phyloP scores from a whole-genome alignment of 2,888 invertebrate species.

The Digitonthophagus gazella region DNA sequence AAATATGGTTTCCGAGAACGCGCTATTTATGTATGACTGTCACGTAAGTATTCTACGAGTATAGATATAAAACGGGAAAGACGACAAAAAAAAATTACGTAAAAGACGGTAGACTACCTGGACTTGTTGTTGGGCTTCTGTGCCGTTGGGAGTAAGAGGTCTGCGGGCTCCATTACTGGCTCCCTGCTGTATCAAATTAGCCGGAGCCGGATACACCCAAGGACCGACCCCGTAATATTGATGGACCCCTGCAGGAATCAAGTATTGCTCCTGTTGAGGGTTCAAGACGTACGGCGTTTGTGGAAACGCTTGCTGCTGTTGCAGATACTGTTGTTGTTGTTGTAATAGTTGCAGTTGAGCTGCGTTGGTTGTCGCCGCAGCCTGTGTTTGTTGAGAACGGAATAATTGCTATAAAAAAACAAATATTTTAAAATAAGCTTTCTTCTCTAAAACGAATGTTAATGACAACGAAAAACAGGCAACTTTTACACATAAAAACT shows the following conservation, averaged over 20 bases:
- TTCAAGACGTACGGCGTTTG: constrained; percentile 87
- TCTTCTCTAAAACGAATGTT: neutral
- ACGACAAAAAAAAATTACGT: neutral
- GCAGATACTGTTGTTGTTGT: constrained; percentile 72
- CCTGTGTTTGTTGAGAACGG: constrained; percentile 79
- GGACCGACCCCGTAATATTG: constrained; percentile 92
- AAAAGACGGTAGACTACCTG: constrained; percentile 55
- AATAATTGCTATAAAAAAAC: constrained; percentile 75
- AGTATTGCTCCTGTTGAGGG: constrained; percentile 69
- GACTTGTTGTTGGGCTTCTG: constrained; percentile 59
- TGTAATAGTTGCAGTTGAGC: constrained; percentile 72
- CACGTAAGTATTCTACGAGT: neutral
- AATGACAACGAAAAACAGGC: too few relatives aligned
- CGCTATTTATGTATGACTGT: neutral
- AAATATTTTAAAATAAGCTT: neutral
- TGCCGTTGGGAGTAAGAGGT: constrained; percentile 73
- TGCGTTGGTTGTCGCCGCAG: constrained; percentile 65
- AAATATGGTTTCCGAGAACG: neutral
- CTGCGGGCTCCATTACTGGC: constrained; percentile 65
- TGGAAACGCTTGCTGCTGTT: constrained; percentile 70
- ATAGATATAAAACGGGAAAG: neutral
- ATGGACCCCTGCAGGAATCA: constrained; percentile 78
- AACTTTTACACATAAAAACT: neutral
- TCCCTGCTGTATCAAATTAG: constrained; percentile 69
- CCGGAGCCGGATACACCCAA: constrained; percentile 81